Evolutionary conservation across 2,888 invertebrate species (phyloP).

Genomic region (Arrhopalites spinosus): DNA sequence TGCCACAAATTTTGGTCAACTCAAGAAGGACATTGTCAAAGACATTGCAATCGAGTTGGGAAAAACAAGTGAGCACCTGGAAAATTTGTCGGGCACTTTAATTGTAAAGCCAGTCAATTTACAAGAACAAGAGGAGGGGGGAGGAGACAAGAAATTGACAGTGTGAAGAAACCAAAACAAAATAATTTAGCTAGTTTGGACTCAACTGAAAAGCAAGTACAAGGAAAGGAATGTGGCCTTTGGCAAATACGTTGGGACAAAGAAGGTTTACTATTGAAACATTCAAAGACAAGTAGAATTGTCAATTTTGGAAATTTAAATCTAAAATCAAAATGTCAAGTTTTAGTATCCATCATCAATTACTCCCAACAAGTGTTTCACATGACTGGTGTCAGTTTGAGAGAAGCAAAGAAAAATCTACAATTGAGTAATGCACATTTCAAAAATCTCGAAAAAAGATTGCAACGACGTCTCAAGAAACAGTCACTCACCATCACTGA

Average conservation of each 20-base stretch:
- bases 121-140: background rate
- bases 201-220: background rate
- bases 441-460: background rate
- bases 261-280: too few relatives aligned
- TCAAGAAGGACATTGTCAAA: background rate
- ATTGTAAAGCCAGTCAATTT: background rate
- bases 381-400: background rate
- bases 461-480: constrained; percentile 4
- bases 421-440: background rate
- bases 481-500: background rate
- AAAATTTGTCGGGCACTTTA: background rate
- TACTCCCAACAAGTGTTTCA: background rate
- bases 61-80: background rate
- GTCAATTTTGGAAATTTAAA: constrained; percentile 12
- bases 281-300: background rate
- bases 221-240: background rate
- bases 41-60: background rate
- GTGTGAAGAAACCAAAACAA: background rate
- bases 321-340: background rate
- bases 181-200: background rate
- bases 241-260: background rate
- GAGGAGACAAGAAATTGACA: background rate
- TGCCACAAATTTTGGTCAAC: background rate
- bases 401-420: background rate
- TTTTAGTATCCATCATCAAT: background rate